These are phyloP conservation scores for Tipula lateralis DNA, from an alignment of 2,888 invertebrate species.

Conservation along the genomic window DNA sequence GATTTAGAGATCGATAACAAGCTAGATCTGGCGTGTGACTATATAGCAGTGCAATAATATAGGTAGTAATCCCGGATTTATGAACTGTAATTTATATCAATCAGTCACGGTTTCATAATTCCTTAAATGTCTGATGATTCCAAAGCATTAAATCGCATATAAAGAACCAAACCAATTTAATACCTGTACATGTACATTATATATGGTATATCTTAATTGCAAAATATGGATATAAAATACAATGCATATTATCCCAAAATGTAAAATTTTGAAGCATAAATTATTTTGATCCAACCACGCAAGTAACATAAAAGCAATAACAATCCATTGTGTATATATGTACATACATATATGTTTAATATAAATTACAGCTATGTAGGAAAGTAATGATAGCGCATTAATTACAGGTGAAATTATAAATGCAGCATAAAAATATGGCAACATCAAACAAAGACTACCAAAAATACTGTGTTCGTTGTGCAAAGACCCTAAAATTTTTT, in stretches of 20 bases:
- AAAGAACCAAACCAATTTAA: background rate
- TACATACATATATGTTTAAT: background rate
- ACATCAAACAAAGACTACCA: background rate
- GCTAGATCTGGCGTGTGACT: too few relatives aligned
- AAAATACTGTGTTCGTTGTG: background rate
- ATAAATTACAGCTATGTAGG: background rate
- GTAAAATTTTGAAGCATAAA: background rate
- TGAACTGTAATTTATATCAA: background rate
- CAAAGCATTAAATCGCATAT: background rate
- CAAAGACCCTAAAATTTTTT: background rate
- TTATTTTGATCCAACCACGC: background rate
- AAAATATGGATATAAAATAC: background rate
- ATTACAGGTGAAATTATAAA: conserved; percentile 11
- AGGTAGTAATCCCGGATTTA: conserved; percentile 13
- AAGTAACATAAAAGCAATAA: background rate
- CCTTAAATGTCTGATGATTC: background rate
- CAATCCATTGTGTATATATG: background rate
- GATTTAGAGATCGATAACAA: background rate
- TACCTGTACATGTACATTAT: background rate
- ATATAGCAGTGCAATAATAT: too few relatives aligned
- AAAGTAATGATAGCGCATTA: background rate
- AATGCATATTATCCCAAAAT: background rate
- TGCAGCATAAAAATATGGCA: background rate
- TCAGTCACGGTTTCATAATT: background rate
- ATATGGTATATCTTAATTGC: background rate